Evolutionary conservation across 2,888 invertebrate species (phyloP).

Genomic region (Creontiades dilutus): DNA sequence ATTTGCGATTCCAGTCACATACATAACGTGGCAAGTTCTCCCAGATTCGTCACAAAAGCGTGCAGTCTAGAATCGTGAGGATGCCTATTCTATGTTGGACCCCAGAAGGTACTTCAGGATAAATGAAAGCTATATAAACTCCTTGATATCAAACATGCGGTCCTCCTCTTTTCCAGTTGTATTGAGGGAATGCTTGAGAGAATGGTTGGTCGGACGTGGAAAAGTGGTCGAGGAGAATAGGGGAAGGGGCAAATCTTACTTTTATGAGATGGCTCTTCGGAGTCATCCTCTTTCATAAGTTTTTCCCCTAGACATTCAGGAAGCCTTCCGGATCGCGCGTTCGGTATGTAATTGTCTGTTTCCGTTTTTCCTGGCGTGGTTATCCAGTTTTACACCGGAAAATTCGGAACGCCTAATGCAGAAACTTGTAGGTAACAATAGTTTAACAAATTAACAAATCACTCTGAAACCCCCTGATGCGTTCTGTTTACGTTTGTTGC

Average conservation of each 20-base stretch:
- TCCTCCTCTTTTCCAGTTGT: conserved; percentile 48
- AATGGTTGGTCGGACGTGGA: conserved; percentile 30
- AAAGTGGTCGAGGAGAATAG: not conserved
- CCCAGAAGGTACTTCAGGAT: conserved; percentile 27
- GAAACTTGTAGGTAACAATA: no score
- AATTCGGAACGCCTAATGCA: not conserved
- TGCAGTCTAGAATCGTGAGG: not conserved
- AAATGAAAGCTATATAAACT: conserved; percentile 69
- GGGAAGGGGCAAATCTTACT: conserved; percentile 52
- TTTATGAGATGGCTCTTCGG: conserved; percentile 66
- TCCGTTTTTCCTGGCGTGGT: conserved; percentile 40
- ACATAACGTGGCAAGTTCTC: no score
- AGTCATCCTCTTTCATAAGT: conserved; percentile 67
- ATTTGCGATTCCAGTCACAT: no score
- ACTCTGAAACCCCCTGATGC: no score
- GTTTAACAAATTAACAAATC: no score
- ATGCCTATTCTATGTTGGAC: not conserved
- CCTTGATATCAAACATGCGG: conserved; percentile 49
- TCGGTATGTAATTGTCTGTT: conserved; percentile 42
- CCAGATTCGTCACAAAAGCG: not conserved
- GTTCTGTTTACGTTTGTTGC: no score
- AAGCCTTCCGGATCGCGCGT: conserved; percentile 53
- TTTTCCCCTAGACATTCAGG: conserved; percentile 7
- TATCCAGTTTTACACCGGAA: not conserved
- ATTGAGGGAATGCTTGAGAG: conserved; percentile 58